Base-by-base conservation (phyloP, 1,140 invertebrate species). In the Drosophila repleta region DNA sequence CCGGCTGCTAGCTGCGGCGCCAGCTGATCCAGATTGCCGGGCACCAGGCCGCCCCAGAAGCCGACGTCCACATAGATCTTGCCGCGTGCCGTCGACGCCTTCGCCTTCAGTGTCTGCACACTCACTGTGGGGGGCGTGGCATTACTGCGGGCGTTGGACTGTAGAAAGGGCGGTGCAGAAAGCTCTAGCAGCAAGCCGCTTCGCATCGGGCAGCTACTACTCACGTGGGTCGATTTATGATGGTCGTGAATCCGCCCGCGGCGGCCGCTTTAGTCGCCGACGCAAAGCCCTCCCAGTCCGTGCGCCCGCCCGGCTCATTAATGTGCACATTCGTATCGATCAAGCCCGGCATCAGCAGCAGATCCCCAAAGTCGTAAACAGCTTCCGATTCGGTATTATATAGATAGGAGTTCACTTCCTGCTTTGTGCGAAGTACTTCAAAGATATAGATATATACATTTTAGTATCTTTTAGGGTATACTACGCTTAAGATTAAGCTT, bases 261-360 rank as follows among this genome's bases (percentile, higher is more conserved):
- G 95, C 95, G 1, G 95, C 95, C 5, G 95, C 95, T 76, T 91
- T 92, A 7, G 95, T 96, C 10, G 95, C 95, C 1, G 94, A 94
- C 2, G 90, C 91, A 92, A 94, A 96, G 4, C 95, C 95, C 91
- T 96, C 95, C 95, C 95, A 96, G 10, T 94, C 93, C 0, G 94
- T 94, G 15, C 95, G 92, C 0, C 97, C 97, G 0, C 97, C 97
- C 1, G 97, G 97, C 91, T 98, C 97, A 74, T 97, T 95, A 4
- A 98, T 93, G 83, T 98, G 97, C 0, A 98, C 97, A 89, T 98
- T 97, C 0, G 96, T 94, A 92, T 98, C 97, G 41, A 98, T 96
- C 1, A 98, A 92, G 17, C 96, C 97, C 10, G 97, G 95, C 93
- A 98, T 94, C 17, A 96, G 63, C 2, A 95, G 92, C 43, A 92